Evolutionary conservation across 2,113 vertebrate species (phyloP).

Genomic region (Syrrhaptes paradoxus): DNA sequence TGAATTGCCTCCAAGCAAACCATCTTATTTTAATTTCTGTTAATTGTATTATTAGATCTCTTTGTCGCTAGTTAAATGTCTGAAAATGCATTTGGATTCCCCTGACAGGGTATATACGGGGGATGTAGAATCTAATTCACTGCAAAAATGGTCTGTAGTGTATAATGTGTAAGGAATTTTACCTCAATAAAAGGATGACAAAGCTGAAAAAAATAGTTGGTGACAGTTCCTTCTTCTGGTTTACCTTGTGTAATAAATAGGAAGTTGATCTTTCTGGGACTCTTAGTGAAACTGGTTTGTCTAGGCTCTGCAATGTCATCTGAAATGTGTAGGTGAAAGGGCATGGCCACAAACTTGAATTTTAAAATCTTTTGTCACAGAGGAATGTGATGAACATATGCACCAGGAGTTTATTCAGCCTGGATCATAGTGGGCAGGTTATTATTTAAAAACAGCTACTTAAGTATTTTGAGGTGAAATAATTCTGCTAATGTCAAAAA

Average conservation of each 20-base stretch:
- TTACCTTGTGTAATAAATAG: constrained; percentile 15
- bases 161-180: neutral
- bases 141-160: neutral
- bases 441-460: neutral
- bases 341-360: neutral
- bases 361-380: neutral
- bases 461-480: neutral
- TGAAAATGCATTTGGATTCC: neutral
- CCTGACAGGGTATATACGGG: neutral
- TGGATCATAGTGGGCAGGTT: neutral
- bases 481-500: neutral
- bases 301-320: neutral
- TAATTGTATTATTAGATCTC: constrained; percentile 1
- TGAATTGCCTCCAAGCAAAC: neutral
- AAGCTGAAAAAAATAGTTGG: neutral
- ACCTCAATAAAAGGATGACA: neutral
- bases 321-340: neutral
- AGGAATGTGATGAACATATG: neutral
- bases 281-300: constrained; percentile 31
- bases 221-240: neutral
- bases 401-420: neutral
- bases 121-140: neutral
- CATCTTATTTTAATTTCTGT: constrained; percentile 2
- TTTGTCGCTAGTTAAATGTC: neutral
- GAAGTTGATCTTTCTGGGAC: constrained; percentile 18